Percentiles rank a stretch among this genome's conserved stretches.
Evolutionary conservation across 2,113 vertebrate genomes (phyloP).

Genomic region (Mus spicilegus): DNA sequence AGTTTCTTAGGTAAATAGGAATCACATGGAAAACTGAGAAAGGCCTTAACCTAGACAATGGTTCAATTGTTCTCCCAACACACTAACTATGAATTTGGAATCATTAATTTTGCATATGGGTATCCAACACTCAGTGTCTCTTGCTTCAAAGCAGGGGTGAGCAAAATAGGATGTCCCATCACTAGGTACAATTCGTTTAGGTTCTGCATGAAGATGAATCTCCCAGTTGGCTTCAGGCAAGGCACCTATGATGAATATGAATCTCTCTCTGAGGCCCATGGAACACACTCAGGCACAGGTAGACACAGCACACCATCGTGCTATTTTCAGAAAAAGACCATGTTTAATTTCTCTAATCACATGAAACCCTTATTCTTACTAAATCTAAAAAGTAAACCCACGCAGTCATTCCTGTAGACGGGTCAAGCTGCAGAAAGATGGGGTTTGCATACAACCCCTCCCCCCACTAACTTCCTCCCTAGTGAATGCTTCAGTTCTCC

Average conservation of each 20-base stretch:
- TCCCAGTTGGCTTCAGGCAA: not conserved
- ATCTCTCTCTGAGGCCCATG: not conserved
- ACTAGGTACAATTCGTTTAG: not conserved
- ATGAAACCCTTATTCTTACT: not conserved
- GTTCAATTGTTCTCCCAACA: not conserved
- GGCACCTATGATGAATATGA: not conserved
- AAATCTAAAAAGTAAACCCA: constrained; percentile 57
- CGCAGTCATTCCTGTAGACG: not conserved
- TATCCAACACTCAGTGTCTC: not conserved
- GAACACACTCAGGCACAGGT: not conserved
- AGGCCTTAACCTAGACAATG: not conserved
- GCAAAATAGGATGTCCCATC: not conserved
- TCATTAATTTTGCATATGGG: not conserved
- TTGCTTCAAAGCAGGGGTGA: not conserved
- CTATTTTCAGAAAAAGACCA: not conserved
- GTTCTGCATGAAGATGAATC: not conserved
- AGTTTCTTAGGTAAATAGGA: not conserved
- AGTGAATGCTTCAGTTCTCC: not conserved
- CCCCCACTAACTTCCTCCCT: not conserved
- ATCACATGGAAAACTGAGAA: not conserved
- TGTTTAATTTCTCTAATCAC: not conserved
- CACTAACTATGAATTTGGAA: not conserved
- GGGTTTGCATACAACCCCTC: not conserved
- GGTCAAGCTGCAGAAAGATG: not conserved
- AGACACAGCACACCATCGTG: not conserved